A percentile compares a stretch with the other conserved stretches of the same genome.
Evolutionary conservation across 2,113 vertebrate genomes (phyloP).

Genomic region (Carassius auratus): DNA sequence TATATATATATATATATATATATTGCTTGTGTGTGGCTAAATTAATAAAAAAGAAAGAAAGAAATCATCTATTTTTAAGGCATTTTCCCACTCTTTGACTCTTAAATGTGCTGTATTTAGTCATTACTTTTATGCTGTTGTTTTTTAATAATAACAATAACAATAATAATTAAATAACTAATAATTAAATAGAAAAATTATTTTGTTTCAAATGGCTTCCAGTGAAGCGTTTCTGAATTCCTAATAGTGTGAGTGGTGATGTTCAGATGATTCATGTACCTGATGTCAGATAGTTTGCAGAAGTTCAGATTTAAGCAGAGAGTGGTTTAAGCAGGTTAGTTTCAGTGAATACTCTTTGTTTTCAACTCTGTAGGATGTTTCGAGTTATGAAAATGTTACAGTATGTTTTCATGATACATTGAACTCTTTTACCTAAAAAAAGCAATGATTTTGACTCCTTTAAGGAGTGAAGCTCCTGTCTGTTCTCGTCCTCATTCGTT

Average conservation of each 20-base stretch:
- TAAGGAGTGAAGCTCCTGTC: not conserved
- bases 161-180: too few relatives aligned
- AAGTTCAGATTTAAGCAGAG: not conserved
- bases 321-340: not conserved
- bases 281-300: not conserved
- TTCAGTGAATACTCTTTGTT: not conserved
- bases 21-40: too few relatives aligned
- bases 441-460: not conserved
- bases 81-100: too few relatives aligned
- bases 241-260: not conserved
- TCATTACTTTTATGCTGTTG: not conserved
- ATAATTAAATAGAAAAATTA: too few relatives aligned
- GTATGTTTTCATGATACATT: not conserved
- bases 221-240: not conserved
- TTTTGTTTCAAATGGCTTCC: not conserved
- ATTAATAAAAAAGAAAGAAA: too few relatives aligned
- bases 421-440: not conserved
- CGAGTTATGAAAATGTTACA: not conserved
- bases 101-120: not conserved
- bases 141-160: not conserved
- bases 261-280: not conserved
- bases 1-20: too few relatives aligned
- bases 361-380: not conserved
- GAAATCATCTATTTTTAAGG: too few relatives aligned
- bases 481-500: not conserved